Evolutionary conservation across 1,140 invertebrate genomes (phyloP).

Genomic region (Pseudoatta argentina): DNA sequence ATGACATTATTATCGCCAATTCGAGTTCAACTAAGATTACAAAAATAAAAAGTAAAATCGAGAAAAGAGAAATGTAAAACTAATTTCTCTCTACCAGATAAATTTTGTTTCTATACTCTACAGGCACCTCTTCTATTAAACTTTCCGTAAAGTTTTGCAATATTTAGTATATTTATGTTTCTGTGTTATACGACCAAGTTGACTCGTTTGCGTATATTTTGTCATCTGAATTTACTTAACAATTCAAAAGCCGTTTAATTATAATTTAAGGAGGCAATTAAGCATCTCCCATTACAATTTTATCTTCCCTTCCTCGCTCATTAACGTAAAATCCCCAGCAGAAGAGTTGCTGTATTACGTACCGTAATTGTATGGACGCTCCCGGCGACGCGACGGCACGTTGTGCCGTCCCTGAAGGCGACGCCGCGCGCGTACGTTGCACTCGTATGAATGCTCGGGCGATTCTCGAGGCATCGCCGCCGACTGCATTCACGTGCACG

Average conservation of each 20-base stretch:
- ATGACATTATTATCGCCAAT: not conserved
- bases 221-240: not conserved
- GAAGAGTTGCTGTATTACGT: not conserved
- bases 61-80: not conserved
- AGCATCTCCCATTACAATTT: slow-evolving; percentile 36
- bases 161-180: not conserved
- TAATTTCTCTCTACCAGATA: not conserved
- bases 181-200: too few species aligned
- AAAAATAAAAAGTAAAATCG: not conserved
- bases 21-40: not conserved
- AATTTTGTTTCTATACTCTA: not conserved
- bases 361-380: slow-evolving; percentile 10
- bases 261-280: slow-evolving; percentile 11
- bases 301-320: not conserved
- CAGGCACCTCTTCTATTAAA: not conserved
- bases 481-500: slow-evolving; percentile 65
- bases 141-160: not conserved
- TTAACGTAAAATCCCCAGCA: slow-evolving; percentile 9
- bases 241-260: slow-evolving; percentile 23
- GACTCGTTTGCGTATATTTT: too few species aligned
- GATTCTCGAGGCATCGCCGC: slow-evolving; percentile 58
- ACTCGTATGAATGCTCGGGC: slow-evolving; percentile 63
- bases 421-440: slow-evolving; percentile 63
- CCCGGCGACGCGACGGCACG: slow-evolving; percentile 29
- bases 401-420: slow-evolving; percentile 54